These are phyloP conservation scores for Argya squamiceps DNA, from an alignment of 2,797 vertebrate species.

Conservation along the genomic window DNA sequence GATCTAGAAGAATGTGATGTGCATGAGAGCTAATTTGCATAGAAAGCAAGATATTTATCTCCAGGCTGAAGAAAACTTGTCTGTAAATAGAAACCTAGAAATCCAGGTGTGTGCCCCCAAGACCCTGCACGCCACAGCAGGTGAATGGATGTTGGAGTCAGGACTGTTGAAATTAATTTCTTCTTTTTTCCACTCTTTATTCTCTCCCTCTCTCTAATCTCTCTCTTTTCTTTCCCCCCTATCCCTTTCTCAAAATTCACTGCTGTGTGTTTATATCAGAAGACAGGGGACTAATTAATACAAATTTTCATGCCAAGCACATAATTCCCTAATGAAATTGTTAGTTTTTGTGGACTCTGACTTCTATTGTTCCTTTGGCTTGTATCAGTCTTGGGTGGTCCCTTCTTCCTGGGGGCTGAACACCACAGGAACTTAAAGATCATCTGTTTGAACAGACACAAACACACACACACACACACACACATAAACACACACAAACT, in stretches of 20 bases:
- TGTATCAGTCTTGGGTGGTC: not conserved
- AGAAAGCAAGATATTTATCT: not conserved
- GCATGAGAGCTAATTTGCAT: not conserved
- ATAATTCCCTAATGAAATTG: not conserved
- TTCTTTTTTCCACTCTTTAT: not conserved
- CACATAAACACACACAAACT: not conserved
- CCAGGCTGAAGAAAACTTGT: not conserved
- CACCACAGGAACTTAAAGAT: not conserved
- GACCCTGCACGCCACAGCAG: not conserved
- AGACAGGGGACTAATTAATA: not conserved
- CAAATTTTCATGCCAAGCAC: not conserved
- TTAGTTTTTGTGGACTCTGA: not conserved
- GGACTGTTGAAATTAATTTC: not conserved
- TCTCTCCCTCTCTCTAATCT: not conserved
- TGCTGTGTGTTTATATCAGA: accelerated
- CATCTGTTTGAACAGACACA: not conserved
- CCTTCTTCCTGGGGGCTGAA: not conserved
- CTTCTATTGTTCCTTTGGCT: not conserved
- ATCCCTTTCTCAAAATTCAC: not conserved
- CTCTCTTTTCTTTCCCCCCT: not conserved
- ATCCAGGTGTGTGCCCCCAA: accelerated
- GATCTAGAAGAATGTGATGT: not conserved
- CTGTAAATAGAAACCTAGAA: not conserved
- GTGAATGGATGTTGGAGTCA: accelerated
- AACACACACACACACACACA: accelerated